Conservation (phyloP, 2,797 vertebrate genomes). For the Aulostomus chinensis region DNA sequence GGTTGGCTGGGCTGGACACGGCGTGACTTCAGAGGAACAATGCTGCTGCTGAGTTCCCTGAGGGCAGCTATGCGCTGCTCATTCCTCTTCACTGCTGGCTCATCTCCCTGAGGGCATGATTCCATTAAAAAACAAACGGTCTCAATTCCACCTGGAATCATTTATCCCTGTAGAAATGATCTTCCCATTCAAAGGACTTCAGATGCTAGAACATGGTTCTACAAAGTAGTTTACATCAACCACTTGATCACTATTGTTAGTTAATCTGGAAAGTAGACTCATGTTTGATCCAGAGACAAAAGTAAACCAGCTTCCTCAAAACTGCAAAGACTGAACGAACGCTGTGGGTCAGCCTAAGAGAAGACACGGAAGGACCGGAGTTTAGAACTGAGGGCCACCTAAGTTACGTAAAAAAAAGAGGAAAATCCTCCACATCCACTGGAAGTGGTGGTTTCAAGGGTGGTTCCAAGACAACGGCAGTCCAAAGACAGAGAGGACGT, state of each 20-base stretch:
- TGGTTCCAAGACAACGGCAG: no score
- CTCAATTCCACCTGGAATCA: not conserved
- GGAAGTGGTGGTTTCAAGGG: no score
- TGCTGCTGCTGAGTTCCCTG: constrained; percentile 71
- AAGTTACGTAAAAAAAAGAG: no score
- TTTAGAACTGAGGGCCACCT: not conserved
- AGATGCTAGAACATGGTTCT: no score
- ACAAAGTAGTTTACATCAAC: no score
- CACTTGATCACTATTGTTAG: no score
- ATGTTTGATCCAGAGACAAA: not conserved
- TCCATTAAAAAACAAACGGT: not conserved
- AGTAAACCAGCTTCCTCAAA: not conserved
- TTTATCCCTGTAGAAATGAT: no score
- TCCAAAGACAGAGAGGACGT: no score
- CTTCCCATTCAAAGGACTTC: no score
- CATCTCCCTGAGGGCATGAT: constrained; percentile 80
- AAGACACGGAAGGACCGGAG: not conserved
- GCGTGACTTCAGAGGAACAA: constrained; percentile 86
- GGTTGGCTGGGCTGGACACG: constrained; percentile 63
- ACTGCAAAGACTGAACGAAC: constrained; percentile 6
- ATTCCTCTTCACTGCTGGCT: constrained; percentile 81
- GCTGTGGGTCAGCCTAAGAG: not conserved
- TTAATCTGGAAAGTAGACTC: no score
- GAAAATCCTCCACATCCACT: no score
- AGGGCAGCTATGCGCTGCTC: constrained; percentile 84